These are phyloP conservation scores for Phylloscopus whistleri DNA, from an alignment of 2,113 vertebrate species.

Conservation along the genomic window DNA sequence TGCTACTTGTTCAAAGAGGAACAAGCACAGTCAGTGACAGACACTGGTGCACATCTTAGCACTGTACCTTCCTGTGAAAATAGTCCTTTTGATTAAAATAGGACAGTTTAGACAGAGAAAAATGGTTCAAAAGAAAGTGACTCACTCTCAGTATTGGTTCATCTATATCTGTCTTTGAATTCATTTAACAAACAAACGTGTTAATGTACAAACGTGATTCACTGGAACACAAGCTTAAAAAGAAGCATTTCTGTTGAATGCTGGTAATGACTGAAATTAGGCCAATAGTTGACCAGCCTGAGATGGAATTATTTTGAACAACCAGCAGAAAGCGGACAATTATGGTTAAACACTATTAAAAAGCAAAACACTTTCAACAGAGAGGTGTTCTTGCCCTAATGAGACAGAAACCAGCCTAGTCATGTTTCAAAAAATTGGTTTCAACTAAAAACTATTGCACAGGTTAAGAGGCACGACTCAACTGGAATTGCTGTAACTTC, in stretches of 20 bases:
- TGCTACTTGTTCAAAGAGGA: not conserved
- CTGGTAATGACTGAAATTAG: not conserved
- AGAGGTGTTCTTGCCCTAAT: not conserved
- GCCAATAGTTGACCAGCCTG: not conserved
- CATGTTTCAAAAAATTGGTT: not conserved
- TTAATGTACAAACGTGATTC: not conserved
- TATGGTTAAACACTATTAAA: not conserved
- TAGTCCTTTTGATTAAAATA: not conserved
- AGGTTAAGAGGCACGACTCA: not conserved
- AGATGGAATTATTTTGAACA: not conserved
- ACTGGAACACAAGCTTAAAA: slow-evolving; percentile 7
- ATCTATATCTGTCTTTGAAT: not conserved
- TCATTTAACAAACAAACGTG: not conserved
- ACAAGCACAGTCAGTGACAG: not conserved
- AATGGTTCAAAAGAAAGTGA: not conserved
- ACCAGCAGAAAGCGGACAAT: not conserved
- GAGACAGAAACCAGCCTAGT: not conserved
- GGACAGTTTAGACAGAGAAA: not conserved
- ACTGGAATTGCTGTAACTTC: not conserved
- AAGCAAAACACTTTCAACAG: not conserved
- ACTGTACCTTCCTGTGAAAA: not conserved
- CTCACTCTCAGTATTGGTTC: not conserved
- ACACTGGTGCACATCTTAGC: not conserved
- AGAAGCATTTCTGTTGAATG: not conserved
- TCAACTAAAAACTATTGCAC: not conserved